A percentile compares a stretch with the other conserved stretches of the same genome.
phyloP scores from a whole-genome alignment of 2,113 vertebrate species.

The Menura novaehollandiae region DNA sequence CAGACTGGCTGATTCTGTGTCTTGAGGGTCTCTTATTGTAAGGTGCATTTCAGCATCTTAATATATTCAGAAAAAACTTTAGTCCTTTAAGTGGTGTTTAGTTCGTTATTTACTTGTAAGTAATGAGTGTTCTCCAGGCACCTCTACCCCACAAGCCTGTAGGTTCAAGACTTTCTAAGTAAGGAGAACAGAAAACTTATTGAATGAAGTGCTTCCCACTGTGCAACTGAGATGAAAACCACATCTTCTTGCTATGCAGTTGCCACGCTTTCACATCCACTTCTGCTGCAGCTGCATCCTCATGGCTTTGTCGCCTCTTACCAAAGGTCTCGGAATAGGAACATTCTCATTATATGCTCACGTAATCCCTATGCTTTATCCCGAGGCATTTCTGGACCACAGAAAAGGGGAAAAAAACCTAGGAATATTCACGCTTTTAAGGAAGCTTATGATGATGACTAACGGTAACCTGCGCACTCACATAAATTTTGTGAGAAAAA shows the following conservation, averaged over 20 bases:
- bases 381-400: neutral
- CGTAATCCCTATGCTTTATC: neutral
- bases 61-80: neutral
- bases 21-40: neutral
- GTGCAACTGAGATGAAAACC: neutral
- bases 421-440: neutral
- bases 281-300: neutral
- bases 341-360: neutral
- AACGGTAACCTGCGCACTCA: neutral
- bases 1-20: neutral
- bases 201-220: neutral
- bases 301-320: neutral
- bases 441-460: neutral
- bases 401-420: neutral
- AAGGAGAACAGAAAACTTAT: neutral
- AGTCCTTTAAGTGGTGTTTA: neutral
- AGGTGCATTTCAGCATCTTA: neutral
- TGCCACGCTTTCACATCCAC: neutral
- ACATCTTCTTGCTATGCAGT: neutral
- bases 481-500: neutral
- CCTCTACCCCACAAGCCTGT: neutral
- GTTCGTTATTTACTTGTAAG: neutral
- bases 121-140: neutral
- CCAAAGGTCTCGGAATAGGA: neutral
- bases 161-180: neutral